phyloP scores from a whole-genome alignment of 2,888 invertebrate species.

The Pseudoips prasinana region DNA sequence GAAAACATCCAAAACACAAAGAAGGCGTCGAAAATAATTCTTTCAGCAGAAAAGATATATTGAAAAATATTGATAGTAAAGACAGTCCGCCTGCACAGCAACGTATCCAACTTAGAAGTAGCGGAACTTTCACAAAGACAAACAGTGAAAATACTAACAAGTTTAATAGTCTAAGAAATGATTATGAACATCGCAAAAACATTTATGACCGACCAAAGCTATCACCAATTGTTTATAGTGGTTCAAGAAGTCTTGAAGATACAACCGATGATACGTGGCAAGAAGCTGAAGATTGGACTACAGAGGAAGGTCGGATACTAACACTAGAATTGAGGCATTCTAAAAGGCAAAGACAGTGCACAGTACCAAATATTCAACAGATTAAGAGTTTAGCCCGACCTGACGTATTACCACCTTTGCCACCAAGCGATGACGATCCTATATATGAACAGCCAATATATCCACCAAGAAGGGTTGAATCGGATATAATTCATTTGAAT shows the following conservation, averaged over 20 bases:
- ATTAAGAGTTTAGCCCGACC: slow-evolving; percentile 81
- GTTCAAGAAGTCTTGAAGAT: slow-evolving; percentile 53
- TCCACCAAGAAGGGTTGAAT: slow-evolving; percentile 78
- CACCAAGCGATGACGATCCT: slow-evolving; percentile 74
- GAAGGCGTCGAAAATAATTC: slow-evolving; percentile 47
- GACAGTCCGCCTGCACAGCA: slow-evolving; percentile 56
- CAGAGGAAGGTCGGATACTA: slow-evolving; percentile 84
- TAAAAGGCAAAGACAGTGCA: slow-evolving; percentile 85
- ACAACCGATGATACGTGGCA: slow-evolving; percentile 55
- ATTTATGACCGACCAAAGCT: slow-evolving; percentile 66
- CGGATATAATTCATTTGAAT: slow-evolving; percentile 45
- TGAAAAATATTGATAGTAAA: slow-evolving; percentile 51
- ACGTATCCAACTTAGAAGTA: slow-evolving; percentile 85
- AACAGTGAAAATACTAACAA: slow-evolving; percentile 65
- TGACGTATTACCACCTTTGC: slow-evolving; percentile 85
- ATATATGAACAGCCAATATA: slow-evolving; percentile 83
- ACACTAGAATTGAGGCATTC: slow-evolving; percentile 89
- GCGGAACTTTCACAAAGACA: slow-evolving; percentile 87
- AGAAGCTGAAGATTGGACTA: slow-evolving; percentile 61
- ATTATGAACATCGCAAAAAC: slow-evolving; percentile 85
- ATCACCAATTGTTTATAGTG: slow-evolving; percentile 49
- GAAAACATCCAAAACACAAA: slow-evolving; percentile 84
- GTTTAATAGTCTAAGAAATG: slow-evolving; percentile 87
- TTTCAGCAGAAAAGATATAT: slow-evolving; percentile 60
- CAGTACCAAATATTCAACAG: slow-evolving; percentile 74